Evolutionary conservation across 2,888 invertebrate genomes (phyloP).

Genomic region (Sepiola atlantica): DNA sequence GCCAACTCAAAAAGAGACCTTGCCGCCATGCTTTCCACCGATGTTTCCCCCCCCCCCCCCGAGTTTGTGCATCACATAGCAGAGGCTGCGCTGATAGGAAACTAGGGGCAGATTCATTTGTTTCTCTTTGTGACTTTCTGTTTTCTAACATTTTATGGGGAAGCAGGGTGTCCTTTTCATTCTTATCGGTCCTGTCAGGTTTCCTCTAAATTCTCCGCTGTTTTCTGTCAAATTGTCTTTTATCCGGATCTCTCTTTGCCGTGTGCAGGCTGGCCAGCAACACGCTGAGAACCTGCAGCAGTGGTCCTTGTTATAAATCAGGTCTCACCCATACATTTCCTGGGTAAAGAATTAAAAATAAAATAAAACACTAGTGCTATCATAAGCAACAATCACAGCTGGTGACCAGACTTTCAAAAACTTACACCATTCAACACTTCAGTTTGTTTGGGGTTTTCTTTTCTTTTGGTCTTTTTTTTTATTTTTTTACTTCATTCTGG

Average conservation of each 20-base stretch:
- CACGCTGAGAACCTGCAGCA: not conserved
- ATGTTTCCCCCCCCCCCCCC: not conserved
- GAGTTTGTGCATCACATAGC: not conserved
- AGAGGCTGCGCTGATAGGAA: not conserved
- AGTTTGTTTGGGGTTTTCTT: not conserved
- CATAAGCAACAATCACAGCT: not conserved
- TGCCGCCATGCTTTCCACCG: not conserved
- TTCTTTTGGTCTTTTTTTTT: not conserved
- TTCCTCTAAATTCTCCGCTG: not conserved
- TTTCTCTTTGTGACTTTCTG: not conserved
- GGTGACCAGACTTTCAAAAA: conserved; percentile 10
- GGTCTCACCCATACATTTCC: not conserved
- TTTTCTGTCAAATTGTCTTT: conserved; percentile 23
- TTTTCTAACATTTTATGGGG: not conserved
- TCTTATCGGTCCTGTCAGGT: not conserved
- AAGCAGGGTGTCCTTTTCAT: not conserved
- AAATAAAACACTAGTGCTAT: not conserved
- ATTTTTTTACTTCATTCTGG: not conserved
- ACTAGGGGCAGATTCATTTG: conserved; percentile 32
- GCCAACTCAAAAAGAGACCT: not conserved
- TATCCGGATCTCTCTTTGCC: not conserved
- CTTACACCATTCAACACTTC: not conserved
- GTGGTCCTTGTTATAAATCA: conserved; percentile 21
- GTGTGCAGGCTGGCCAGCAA: not conserved
- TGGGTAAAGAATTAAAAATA: not conserved